Conservation (phyloP, 1,140 invertebrate species). For the Drosophila pseudoananassae region DNA sequence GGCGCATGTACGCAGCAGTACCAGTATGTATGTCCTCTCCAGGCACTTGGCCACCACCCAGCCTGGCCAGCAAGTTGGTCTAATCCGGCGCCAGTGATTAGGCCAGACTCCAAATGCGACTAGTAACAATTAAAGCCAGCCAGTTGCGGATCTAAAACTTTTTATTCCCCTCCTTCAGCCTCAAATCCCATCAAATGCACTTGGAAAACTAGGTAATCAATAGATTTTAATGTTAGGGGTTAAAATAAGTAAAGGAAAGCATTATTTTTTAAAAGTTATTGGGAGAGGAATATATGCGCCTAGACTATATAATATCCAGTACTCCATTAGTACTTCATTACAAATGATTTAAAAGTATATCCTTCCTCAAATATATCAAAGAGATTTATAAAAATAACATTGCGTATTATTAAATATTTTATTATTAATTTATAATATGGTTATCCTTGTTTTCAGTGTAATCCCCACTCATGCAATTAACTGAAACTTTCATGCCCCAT, state of each 20-base stretch:
- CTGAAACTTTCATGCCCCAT: conserved; percentile 55
- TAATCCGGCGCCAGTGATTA: conserved; percentile 75
- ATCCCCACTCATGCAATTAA: conserved; percentile 60
- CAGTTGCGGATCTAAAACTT: conserved; percentile 38
- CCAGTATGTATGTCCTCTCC: conserved; percentile 34
- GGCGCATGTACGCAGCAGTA: conserved; percentile 29
- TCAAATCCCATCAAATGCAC: conserved; percentile 10
- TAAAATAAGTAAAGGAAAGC: too few relatives aligned
- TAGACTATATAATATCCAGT: too few relatives aligned
- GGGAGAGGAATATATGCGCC: too few relatives aligned
- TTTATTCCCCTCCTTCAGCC: neutral
- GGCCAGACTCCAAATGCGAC: conserved; percentile 68
- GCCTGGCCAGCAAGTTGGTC: conserved; percentile 19
- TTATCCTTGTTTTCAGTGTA: conserved; percentile 2
- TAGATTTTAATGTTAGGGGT: too few relatives aligned
- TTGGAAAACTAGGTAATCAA: neutral
- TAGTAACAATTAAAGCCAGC: conserved; percentile 76
- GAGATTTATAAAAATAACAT: too few relatives aligned
- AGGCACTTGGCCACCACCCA: conserved; percentile 13
- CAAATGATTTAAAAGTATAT: too few relatives aligned
- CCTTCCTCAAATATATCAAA: too few relatives aligned
- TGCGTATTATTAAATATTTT: too few relatives aligned
- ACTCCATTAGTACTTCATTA: too few relatives aligned
- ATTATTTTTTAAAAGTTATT: too few relatives aligned
- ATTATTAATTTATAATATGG: too few relatives aligned